Evolutionary conservation across 2,113 vertebrate species (phyloP).

Genomic region (Cochlearius cochlearius): DNA sequence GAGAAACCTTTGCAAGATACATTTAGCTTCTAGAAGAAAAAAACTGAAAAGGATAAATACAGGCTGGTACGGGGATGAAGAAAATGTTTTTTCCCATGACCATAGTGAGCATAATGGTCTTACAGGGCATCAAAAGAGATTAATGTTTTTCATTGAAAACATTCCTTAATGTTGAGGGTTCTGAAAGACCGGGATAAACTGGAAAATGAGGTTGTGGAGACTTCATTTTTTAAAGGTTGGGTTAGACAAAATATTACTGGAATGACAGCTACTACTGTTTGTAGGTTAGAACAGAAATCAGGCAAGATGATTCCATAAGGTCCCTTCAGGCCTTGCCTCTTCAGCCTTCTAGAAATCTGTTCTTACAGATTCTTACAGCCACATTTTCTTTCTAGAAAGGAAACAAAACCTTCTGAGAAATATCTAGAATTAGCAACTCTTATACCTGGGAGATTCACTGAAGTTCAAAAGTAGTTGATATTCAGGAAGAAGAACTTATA

Average conservation of each 20-base stretch:
- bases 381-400: neutral
- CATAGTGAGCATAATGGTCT: neutral
- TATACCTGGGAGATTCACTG: neutral
- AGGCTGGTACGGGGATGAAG: neutral
- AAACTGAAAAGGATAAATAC: neutral
- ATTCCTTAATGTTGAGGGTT: neutral
- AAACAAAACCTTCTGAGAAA: neutral
- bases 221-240: neutral
- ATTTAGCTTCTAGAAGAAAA: neutral
- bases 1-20: neutral
- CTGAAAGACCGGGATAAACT: neutral
- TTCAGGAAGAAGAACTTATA: neutral
- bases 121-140: neutral
- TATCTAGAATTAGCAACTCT: neutral
- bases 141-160: neutral
- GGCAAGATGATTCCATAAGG: neutral
- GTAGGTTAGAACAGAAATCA: neutral
- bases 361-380: too few relatives aligned
- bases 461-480: neutral
- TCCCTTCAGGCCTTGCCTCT: neutral
- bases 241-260: neutral
- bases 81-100: neutral
- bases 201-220: neutral
- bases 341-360: neutral
- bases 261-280: neutral